These are phyloP conservation scores for Syngnathus scovelli DNA, from an alignment of 2,113 vertebrate genomes.

Conservation along the genomic window DNA sequence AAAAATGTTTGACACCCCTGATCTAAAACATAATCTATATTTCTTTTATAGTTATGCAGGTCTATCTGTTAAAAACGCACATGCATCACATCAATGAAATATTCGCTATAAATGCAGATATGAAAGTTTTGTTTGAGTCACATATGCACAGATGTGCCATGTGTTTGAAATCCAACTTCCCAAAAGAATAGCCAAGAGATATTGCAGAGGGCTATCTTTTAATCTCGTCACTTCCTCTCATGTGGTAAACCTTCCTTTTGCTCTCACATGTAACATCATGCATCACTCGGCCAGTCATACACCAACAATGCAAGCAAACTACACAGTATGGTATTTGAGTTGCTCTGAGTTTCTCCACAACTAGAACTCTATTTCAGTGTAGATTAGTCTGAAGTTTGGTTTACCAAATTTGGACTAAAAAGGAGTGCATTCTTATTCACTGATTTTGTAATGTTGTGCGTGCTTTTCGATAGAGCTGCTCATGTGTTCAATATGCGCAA, in stretches of 20 bases:
- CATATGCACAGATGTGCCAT: constrained; percentile 25
- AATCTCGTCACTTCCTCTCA: constrained; percentile 24
- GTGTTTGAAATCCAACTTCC: constrained; percentile 42
- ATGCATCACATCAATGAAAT: background rate
- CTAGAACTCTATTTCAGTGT: no score
- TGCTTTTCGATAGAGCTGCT: background rate
- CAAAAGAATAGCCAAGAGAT: constrained; percentile 31
- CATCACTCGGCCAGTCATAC: background rate
- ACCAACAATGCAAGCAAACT: background rate
- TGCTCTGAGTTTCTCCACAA: background rate
- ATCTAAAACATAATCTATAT: background rate
- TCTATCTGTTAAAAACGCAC: background rate
- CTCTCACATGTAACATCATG: background rate
- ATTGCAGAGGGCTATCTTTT: constrained; percentile 33
- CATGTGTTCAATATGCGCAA: background rate
- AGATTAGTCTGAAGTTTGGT: background rate
- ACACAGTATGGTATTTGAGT: background rate
- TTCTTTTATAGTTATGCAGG: background rate
- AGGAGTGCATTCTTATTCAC: no score
- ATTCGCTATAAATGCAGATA: background rate
- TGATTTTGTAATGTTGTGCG: no score
- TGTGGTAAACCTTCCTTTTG: constrained; percentile 18
- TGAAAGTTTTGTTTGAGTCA: background rate
- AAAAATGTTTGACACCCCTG: no score
- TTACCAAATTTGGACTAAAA: background rate